Evolutionary conservation across 2,113 vertebrate species (phyloP).

Genomic region (Paradisaea rubra): DNA sequence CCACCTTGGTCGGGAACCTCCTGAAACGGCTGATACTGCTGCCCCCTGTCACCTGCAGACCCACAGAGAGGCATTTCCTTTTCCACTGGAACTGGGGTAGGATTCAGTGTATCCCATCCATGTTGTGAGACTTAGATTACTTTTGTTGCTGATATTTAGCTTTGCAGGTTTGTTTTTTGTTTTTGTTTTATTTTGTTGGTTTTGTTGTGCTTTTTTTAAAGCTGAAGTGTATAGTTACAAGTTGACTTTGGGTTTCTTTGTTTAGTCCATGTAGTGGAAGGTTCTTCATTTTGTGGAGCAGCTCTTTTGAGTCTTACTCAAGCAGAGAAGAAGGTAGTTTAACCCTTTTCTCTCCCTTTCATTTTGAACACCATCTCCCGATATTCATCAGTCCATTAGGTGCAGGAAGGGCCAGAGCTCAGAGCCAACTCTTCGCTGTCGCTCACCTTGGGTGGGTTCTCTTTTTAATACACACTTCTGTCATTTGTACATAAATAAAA

Average conservation of each 20-base stretch:
- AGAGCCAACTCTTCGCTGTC: background rate
- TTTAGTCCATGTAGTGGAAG: background rate
- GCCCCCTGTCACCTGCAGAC: background rate
- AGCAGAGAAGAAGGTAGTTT: background rate
- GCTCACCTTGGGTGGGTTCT: slow-evolving; percentile 12
- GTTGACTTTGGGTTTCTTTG: background rate
- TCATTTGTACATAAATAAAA: slow-evolving; percentile 74
- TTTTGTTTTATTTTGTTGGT: background rate
- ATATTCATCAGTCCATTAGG: background rate
- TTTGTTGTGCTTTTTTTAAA: background rate
- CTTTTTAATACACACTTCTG: slow-evolving; percentile 59
- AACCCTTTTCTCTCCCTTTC: background rate
- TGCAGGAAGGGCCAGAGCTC: slow-evolving; percentile 29
- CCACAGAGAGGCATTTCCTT: background rate
- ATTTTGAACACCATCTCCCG: background rate
- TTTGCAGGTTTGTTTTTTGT: slow-evolving; percentile 17
- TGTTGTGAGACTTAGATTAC: slow-evolving; percentile 44
- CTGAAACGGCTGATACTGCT: background rate
- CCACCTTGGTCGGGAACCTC: slow-evolving; percentile 16
- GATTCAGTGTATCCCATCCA: slow-evolving; percentile 29
- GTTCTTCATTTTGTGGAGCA: slow-evolving; percentile 25
- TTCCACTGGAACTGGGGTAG: slow-evolving; percentile 13
- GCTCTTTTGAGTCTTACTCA: background rate
- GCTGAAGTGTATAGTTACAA: background rate
- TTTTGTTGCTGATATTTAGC: slow-evolving; percentile 30